These are phyloP conservation scores for Seriola dumerili DNA, from an alignment of 2,113 vertebrate genomes.

Conservation along the genomic window DNA sequence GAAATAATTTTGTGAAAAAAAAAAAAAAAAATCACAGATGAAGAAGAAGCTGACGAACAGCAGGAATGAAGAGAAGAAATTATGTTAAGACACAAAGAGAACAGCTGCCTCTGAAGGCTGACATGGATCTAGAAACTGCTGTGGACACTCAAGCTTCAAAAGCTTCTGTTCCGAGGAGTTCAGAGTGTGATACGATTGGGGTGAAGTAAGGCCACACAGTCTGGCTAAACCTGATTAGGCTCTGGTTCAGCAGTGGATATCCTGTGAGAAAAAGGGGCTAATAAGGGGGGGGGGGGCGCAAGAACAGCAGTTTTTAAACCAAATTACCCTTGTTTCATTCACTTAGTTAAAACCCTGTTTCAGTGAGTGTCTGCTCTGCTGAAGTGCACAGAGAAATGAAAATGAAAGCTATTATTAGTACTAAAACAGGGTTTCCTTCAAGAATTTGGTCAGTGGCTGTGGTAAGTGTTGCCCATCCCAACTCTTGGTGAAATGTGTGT, in stretches of 20 bases:
- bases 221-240: slow-evolving; percentile 48
- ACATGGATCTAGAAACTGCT: slow-evolving; percentile 30
- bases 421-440: not conserved
- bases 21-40: not conserved
- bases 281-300: not conserved
- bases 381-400: not conserved
- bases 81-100: slow-evolving; percentile 14
- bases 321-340: slow-evolving; percentile 16
- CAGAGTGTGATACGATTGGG: slow-evolving; percentile 23
- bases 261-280: slow-evolving; percentile 28
- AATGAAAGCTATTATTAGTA: not conserved
- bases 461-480: not conserved
- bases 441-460: not conserved
- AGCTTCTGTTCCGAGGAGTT: slow-evolving; percentile 12
- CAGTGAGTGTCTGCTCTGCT: not conserved
- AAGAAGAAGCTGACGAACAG: slow-evolving; percentile 2
- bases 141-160: slow-evolving; percentile 22
- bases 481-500: not conserved
- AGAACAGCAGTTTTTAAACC: slow-evolving; percentile 15
- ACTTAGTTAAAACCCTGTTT: slow-evolving; percentile 19
- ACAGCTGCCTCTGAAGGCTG: slow-evolving; percentile 21
- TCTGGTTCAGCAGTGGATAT: slow-evolving; percentile 45
- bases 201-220: slow-evolving; percentile 39
- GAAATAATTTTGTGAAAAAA: too few relatives aligned
- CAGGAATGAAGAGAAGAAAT: slow-evolving; percentile 10